Evolutionary conservation across 1,140 invertebrate genomes (phyloP).

Genomic region (Tetragnatha versicolor): DNA sequence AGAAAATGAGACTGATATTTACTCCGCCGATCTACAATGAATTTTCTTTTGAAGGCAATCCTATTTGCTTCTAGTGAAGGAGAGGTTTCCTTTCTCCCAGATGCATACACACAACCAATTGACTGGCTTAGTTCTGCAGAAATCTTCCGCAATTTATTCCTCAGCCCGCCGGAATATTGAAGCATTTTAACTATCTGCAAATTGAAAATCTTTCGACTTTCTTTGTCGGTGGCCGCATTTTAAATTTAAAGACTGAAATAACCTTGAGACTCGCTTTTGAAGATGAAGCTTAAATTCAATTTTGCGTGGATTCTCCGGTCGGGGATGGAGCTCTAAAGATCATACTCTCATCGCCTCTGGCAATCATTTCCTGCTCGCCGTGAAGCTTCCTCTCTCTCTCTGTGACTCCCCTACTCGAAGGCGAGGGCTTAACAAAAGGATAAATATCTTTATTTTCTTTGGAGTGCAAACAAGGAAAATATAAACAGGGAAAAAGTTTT

Average conservation of each 20-base stretch:
- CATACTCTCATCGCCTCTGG: neutral
- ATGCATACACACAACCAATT: too few species aligned
- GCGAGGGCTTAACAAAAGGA: conserved; percentile 9
- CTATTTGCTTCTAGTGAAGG: too few species aligned
- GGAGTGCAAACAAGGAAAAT: conserved; percentile 12
- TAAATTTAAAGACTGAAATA: conserved; percentile 2
- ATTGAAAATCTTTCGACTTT: too few species aligned
- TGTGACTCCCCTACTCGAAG: neutral
- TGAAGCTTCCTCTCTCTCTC: neutral
- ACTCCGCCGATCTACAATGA: too few species aligned
- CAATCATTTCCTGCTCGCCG: neutral
- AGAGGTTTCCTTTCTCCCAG: too few species aligned
- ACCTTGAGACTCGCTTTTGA: neutral
- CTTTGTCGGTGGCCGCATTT: too few species aligned
- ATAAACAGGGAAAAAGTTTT: neutral
- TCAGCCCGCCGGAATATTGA: neutral
- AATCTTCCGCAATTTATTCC: neutral
- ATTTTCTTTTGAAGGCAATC: too few species aligned
- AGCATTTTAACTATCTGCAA: too few species aligned
- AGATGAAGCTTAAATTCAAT: conserved; percentile 14
- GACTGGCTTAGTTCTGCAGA: too few species aligned
- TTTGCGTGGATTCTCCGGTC: neutral
- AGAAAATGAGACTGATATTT: too few species aligned
- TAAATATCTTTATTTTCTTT: conserved; percentile 23
- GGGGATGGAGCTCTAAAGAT: neutral